Evolutionary conservation across 2,888 invertebrate genomes (phyloP), one percentile per base, ranked within the genome.

Genomic region (Phaedon cochleariae): DNA sequence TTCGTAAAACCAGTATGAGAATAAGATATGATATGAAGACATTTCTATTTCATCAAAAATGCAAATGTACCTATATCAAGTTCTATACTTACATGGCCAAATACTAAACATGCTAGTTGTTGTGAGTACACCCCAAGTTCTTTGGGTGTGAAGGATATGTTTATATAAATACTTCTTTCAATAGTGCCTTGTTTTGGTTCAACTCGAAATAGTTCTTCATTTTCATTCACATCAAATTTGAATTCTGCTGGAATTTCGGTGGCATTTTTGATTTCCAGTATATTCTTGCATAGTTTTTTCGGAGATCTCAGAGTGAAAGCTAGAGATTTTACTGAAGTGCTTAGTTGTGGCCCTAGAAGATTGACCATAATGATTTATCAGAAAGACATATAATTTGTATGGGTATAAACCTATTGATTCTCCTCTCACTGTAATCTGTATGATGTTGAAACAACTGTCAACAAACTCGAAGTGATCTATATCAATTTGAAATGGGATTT

Each of bases 391-490:
- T n/a, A n/a, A n/a, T n/a, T n/a, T n/a, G n/a, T n/a, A n/a, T n/a
- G n/a, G 31, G 46, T 41, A 54, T 51, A 51, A 74, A 83, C 84
- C 84, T 52, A 78, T 72, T 12, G 73, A 72, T 58, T 67, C 73
- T 59, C 84, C 84, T 59, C 68, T 72, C 1, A 76, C 65, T 20
- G 74, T 69, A 31, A 84, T 73, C 65, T 76, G 73, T 21, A 69
- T 73, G 22, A 69, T 67, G 7, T 69, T 72, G 18, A 64, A 67
- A 37, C 66, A 68, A 1, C 72, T 73, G 51, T 81, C 79, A 2
- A 69, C 64, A 31, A 84, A 77, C 3, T 71, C 69, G 64, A 84
- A 83, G 59, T 81, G 79, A 72, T 84, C 84, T 1, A 78, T 65
- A 67, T 81, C 80, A 52, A 67, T 77, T 15, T 77, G 67, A 49